These are phyloP conservation scores for Phoenicopterus ruber DNA, from an alignment of 2,113 vertebrate genomes.

Conservation along the genomic window DNA sequence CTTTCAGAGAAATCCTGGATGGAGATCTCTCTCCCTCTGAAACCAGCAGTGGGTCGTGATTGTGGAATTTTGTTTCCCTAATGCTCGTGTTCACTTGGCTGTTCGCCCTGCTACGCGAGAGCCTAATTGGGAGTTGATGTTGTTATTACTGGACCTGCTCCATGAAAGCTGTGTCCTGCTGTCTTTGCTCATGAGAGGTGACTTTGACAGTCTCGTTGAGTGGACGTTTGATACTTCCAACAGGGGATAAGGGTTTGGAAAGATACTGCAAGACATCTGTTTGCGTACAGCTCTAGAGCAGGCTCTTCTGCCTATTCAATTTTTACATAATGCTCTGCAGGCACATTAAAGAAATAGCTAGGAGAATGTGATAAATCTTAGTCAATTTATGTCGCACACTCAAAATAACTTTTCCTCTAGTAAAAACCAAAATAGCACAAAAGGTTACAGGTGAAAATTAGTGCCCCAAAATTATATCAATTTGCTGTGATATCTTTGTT, in stretches of 20 bases:
- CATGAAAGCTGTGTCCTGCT: neutral
- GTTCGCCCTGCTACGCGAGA: neutral
- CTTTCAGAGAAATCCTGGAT: neutral
- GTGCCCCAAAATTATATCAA: neutral
- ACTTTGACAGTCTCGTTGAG: neutral
- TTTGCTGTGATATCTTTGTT: neutral
- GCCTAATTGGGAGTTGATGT: neutral
- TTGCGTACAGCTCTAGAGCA: neutral
- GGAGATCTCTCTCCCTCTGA: neutral
- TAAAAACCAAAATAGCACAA: neutral
- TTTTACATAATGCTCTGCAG: neutral
- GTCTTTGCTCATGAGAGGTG: neutral
- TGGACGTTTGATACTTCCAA: neutral
- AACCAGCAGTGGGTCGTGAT: neutral
- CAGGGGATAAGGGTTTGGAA: neutral
- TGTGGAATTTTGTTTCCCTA: neutral
- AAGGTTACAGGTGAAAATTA: neutral
- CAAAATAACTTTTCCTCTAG: neutral
- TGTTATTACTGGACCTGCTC: neutral
- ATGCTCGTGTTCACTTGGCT: neutral
- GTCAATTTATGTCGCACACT: neutral
- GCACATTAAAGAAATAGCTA: neutral
- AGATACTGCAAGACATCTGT: neutral
- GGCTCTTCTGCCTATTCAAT: neutral
- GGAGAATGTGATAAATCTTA: neutral